These are phyloP conservation scores for Hyles euphorbiae DNA, from an alignment of 1,140 invertebrate genomes.

Conservation along the genomic window DNA sequence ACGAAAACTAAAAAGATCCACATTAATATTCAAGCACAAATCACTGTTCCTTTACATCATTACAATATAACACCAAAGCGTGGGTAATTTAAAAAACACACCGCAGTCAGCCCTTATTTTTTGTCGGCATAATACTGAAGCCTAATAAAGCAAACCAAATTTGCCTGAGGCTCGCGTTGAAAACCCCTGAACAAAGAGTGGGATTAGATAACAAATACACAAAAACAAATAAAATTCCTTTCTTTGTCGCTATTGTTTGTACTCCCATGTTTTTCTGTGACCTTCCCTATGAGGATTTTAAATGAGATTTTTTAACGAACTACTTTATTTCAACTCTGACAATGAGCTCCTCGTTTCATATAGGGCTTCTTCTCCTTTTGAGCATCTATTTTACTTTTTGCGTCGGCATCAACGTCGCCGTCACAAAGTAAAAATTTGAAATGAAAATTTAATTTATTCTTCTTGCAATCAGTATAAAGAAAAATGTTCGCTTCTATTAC, in stretches of 20 bases:
- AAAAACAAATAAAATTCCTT: constrained; percentile 34
- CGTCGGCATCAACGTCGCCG: too few species aligned
- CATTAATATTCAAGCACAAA: not conserved
- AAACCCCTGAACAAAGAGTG: constrained; percentile 30
- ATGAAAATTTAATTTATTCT: not conserved
- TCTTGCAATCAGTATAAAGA: too few species aligned
- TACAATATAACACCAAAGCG: not conserved
- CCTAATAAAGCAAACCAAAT: constrained; percentile 29
- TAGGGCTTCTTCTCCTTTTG: too few species aligned
- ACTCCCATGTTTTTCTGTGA: constrained; percentile 20
- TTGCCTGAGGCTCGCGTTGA: constrained; percentile 26
- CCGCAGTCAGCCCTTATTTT: constrained; percentile 10
- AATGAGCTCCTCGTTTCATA: too few species aligned
- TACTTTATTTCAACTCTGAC: constrained; percentile 2
- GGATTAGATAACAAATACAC: constrained; percentile 39
- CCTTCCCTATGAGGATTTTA: constrained; percentile 13
- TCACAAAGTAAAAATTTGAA: not conserved
- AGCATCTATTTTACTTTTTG: too few species aligned
- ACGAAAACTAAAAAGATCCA: not conserved
- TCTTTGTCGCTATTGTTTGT: constrained; percentile 26
- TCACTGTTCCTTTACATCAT: constrained; percentile 12
- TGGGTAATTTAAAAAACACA: constrained; percentile 3
- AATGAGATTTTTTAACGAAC: constrained; percentile 11
- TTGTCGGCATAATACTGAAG: constrained; percentile 18
- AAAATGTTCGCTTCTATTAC: too few species aligned